A percentile compares a stretch with the other conserved stretches of the same genome.
Conservation (phyloP, 2,797 vertebrate species). For the Anas bernieri region DNA sequence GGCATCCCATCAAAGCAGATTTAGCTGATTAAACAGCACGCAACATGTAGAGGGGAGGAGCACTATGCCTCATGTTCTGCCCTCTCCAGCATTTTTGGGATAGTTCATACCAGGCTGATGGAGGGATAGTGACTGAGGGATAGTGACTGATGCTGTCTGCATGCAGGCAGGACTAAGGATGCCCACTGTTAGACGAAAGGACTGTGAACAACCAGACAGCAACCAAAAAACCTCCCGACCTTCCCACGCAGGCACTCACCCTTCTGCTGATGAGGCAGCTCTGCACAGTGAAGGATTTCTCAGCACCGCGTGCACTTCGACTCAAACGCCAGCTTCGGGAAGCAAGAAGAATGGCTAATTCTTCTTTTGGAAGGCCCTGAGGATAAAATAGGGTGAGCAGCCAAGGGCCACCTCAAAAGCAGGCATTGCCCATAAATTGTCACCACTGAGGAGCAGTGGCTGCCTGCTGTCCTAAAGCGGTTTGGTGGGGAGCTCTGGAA, state of each 20-base stretch:
- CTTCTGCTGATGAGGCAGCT: background rate
- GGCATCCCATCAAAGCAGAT: fast-evolving
- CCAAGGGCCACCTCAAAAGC: background rate
- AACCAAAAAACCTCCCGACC: background rate
- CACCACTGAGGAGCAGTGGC: fast-evolving
- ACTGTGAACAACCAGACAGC: background rate
- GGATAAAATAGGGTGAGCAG: background rate
- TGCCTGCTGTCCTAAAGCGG: background rate
- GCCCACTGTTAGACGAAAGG: fast-evolving
- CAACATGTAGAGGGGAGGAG: fast-evolving
- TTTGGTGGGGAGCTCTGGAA: background rate
- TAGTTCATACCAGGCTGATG: background rate
- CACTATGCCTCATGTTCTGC: background rate
- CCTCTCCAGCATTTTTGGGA: background rate
- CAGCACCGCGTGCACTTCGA: background rate
- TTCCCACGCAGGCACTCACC: background rate
- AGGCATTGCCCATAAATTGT: background rate
- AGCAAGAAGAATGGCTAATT: background rate
- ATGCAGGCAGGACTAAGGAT: background rate
- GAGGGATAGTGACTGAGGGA: background rate
- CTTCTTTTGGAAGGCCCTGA: background rate
- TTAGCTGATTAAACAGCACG: fast-evolving
- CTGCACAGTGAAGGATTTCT: background rate
- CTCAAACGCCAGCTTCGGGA: background rate
- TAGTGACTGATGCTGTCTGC: background rate